These are phyloP conservation scores for Umimayanthus chanpuru DNA, from an alignment of 92 coral and sea anemone genomes.

Conservation along the genomic window DNA sequence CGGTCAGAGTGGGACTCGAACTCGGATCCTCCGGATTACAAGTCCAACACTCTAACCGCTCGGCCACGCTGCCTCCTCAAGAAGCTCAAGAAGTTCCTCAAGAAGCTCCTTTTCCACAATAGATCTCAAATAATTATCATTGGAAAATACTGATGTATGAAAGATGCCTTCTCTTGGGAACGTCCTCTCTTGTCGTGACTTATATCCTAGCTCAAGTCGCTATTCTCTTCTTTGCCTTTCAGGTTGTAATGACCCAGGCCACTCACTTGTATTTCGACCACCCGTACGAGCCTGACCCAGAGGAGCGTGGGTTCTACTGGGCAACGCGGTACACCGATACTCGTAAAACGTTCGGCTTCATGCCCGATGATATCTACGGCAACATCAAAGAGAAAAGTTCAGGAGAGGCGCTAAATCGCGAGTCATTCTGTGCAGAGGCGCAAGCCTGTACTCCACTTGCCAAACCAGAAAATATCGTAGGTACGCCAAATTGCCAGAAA, in stretches of 20 bases:
- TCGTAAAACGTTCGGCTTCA: slow-evolving; percentile 85
- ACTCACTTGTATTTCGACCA: slow-evolving; percentile 96
- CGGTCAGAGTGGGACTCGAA: no score
- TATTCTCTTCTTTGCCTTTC: no score
- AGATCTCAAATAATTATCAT: no score
- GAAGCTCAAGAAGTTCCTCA: no score
- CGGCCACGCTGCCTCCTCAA: no score
- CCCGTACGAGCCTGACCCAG: slow-evolving; percentile 98
- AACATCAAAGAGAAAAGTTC: slow-evolving; percentile 62
- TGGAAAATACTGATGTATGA: no score
- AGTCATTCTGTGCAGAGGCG: background rate
- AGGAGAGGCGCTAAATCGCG: slow-evolving; percentile 65
- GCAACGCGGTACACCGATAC: slow-evolving; percentile 93
- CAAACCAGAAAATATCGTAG: slow-evolving; percentile 19
- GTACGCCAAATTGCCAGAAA: background rate
- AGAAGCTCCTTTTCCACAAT: no score
- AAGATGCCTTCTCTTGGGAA: no score
- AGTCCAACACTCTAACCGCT: no score
- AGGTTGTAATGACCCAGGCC: slow-evolving; percentile 63
- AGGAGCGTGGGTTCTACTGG: slow-evolving; percentile 99
- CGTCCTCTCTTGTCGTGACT: no score
- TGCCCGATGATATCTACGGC: slow-evolving; percentile 83
- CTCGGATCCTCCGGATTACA: no score
- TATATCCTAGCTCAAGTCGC: no score
- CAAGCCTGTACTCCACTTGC: background rate